These are phyloP conservation scores for Acholoe squamosa DNA, from an alignment of 2,888 invertebrate species.

Conservation along the genomic window DNA sequence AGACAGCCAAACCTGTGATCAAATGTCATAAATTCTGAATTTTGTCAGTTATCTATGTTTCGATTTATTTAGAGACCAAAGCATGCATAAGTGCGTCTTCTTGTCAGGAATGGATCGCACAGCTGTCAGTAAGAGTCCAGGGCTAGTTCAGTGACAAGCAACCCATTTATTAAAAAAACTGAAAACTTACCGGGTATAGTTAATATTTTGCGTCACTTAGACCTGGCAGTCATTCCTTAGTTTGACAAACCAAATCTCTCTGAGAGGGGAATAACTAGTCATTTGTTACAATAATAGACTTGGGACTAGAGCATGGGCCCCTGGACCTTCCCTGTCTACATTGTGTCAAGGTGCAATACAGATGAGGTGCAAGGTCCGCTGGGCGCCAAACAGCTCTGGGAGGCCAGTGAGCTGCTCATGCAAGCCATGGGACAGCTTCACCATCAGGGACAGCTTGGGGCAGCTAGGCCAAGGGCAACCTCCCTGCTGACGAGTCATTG, in stretches of 20 bases:
- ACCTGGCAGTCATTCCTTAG: not conserved
- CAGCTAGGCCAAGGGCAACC: not conserved
- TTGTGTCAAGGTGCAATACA: not conserved
- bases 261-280: not conserved
- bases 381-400: not conserved
- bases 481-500: conserved; percentile 40
- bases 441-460: not conserved
- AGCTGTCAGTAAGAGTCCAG: too few relatives aligned
- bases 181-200: not conserved
- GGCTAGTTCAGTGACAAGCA: too few relatives aligned
- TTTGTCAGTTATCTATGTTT: too few relatives aligned
- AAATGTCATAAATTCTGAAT: conserved; percentile 14
- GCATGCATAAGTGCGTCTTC: too few relatives aligned
- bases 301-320: not conserved
- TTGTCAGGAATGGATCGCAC: too few relatives aligned
- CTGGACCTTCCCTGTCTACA: conserved; percentile 1
- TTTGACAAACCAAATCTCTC: not conserved
- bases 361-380: conserved; percentile 2
- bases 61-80: too few relatives aligned
- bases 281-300: not conserved
- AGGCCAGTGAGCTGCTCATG: conserved; percentile 12
- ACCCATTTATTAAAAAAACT: too few relatives aligned
- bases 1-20: not conserved
- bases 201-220: too few relatives aligned
- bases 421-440: not conserved